phyloP scores from a whole-genome alignment of 2,113 vertebrate species.

The Oreochromis spilurus region DNA sequence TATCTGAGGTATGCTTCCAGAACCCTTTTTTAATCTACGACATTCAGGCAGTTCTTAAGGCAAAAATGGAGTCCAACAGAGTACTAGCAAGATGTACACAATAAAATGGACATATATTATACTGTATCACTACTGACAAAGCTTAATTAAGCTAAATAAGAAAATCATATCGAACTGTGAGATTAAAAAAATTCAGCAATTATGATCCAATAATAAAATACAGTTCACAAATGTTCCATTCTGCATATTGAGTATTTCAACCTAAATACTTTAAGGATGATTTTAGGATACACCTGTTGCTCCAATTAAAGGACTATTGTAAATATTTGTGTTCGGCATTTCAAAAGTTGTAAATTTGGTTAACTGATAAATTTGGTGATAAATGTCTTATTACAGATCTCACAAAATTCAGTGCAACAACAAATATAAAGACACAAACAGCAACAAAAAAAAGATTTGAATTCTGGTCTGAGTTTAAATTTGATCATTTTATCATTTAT shows the following conservation, averaged over 20 bases:
- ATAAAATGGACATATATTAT: not conserved
- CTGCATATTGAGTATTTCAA: not conserved
- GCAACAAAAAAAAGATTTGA: not conserved
- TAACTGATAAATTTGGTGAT: accelerated
- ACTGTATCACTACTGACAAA: not conserved
- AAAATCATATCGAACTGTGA: not conserved
- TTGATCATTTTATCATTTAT: not conserved
- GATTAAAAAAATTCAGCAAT: not conserved
- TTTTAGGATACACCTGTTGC: not conserved
- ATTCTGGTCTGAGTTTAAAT: not conserved
- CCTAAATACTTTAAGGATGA: not conserved
- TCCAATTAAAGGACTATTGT: not conserved
- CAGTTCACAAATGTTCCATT: not conserved
- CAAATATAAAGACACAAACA: not conserved
- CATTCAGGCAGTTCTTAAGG: not conserved
- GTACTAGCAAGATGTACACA: not conserved
- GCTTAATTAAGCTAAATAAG: not conserved
- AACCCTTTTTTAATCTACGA: not conserved
- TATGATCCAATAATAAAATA: not conserved
- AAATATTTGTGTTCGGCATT: not conserved
- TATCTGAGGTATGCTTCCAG: not conserved
- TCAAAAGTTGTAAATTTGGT: not conserved
- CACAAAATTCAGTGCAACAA: not conserved
- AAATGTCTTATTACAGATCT: not conserved
- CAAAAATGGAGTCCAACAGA: not conserved